Evolutionary conservation across 2,113 vertebrate genomes (phyloP), one percentile per base, ranked within the genome.

Genomic region (Sterna hirundo): DNA sequence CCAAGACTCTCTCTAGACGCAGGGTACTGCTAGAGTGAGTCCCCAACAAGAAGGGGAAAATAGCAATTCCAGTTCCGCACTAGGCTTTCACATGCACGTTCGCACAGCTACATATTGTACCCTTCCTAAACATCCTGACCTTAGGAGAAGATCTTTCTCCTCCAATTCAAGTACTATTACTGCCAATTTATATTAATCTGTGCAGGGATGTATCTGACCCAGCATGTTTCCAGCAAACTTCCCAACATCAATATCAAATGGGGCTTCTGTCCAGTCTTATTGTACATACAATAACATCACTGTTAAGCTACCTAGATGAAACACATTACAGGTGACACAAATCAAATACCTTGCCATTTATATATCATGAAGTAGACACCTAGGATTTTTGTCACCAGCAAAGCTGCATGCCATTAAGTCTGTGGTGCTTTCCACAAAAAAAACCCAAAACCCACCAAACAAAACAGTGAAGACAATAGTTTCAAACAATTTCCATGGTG

Each of bases 1-100:
- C 57, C 46, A 54, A 66, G 34, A 40, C 51, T 10, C 5, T 58
- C 19, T 52, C 32, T 34, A 69, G 9, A 20, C 27, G 14, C 10
- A 85, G 4, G 5, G 10, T 44, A 21, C 44, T 60, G 38, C 42
- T 68, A 57, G n/a, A 54, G 9, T 13, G 40, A 57, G 19, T 55
- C 46, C 38, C 29, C 40, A 75, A 6, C 1, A 3, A 74, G 52
- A 81, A 19, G 8, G 6, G 9, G 27, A 46, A 79, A 81, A 79
- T 16, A 58, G 51, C 32, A 55, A 3, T 85, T 61, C 58, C 14
- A 20, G 54, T 57, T 83, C 68, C 83, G 27, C 0, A 0, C 15
- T 57, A 36, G 60, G 29, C 10, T 79, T 3, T 46, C 55, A 23
- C 13, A 34, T 3, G 7, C 2, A 10, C 11, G 12, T 34, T 40